Base-by-base conservation (phyloP, 2,113 vertebrate species). In the Serilophus lunatus region DNA sequence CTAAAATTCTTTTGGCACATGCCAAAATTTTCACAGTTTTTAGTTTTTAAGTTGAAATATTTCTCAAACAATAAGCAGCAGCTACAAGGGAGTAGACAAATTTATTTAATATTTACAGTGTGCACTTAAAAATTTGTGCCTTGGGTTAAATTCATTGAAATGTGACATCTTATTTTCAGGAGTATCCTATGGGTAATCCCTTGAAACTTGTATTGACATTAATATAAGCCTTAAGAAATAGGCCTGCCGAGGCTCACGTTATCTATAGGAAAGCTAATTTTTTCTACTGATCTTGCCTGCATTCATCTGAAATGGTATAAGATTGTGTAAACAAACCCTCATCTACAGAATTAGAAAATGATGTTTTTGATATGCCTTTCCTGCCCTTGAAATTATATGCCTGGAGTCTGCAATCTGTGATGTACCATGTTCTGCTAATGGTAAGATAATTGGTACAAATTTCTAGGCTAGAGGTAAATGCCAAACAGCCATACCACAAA, bases 1-100 rank as follows among this genome's bases (percentile, higher is more conserved):
- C 93, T 95, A 95, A 97, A 98, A 98, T 98, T 97, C 89, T 97
- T 98, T 96, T 97, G 98, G 97, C 97, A 98, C 93, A 98, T 97
- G 98, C 95, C 97, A 96, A 93, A 95, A 96, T 98, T 98, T 97
- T 97, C 97, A 97, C 97, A 98, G 97, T 97, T 93, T 98, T 96
- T 95, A 93, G 75, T 90, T 96, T 96, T 97, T 96, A 92, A 78
- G 86, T 97, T 96, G 91, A 97, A 98, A 97, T 97, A 91, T 96
- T 97, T 98, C 93, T 92, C 93, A 93, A 97, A 97, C 75, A 95
- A 97, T 94, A 96, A 98, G 88, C 82, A 97, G 92, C 88, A 97
- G 94, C 91, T 82, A 88, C 82, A 82, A 96, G 92, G 68, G 88
- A 97, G 63, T 95, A 96, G 92, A 74, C 76, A 97, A 98, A 95